Conservation (phyloP, 2,888 invertebrate species). For the Tiphia femorata region DNA sequence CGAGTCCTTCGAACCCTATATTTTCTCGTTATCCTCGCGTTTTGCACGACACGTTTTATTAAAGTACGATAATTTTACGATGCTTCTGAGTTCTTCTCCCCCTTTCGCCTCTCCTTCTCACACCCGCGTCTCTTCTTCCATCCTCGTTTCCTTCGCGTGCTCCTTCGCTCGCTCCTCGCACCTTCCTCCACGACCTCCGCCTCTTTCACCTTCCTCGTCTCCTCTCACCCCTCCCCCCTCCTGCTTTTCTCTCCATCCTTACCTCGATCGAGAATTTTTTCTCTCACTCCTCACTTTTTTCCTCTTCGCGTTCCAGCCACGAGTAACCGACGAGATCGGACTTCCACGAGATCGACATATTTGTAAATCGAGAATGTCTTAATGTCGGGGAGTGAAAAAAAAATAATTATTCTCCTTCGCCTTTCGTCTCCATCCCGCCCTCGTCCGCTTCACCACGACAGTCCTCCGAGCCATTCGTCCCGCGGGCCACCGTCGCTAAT, state of each 20-base stretch:
- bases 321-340: no score
- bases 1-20: slow-evolving; percentile 52
- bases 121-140: slow-evolving; percentile 9
- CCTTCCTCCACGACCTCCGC: slow-evolving; percentile 8
- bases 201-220: slow-evolving; percentile 11
- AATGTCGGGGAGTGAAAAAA: no score
- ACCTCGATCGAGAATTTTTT: not conserved
- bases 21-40: slow-evolving; percentile 54
- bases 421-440: no score
- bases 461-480: no score
- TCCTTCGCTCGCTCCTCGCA: slow-evolving; percentile 23
- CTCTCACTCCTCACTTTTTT: slow-evolving; percentile 10
- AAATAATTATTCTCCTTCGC: no score
- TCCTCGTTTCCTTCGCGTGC: slow-evolving; percentile 9
- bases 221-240: slow-evolving; percentile 9
- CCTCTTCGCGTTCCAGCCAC: slow-evolving; percentile 14
- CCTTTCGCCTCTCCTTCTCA: slow-evolving; percentile 11
- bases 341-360: no score
- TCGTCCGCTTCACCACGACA: no score
- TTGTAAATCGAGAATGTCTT: no score
- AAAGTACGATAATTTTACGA: slow-evolving; percentile 54
- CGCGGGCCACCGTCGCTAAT: no score
- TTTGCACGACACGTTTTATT: slow-evolving; percentile 54
- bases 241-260: slow-evolving; percentile 15
- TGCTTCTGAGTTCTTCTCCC: slow-evolving; percentile 23